phyloP scores from a whole-genome alignment of 2,888 invertebrate species.

The Tetranychus piercei region DNA sequence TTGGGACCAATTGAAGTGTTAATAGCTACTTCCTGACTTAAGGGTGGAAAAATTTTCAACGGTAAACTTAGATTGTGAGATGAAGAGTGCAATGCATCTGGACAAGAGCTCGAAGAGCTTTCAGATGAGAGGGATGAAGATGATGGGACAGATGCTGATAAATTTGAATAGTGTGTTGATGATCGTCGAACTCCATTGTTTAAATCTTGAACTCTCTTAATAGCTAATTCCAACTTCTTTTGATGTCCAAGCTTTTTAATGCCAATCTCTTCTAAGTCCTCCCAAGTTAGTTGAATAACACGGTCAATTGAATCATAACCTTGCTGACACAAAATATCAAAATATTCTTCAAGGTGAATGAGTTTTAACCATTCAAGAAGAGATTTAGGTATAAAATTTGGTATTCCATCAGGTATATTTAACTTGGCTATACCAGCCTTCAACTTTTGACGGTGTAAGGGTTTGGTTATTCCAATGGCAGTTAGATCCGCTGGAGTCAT shows the following conservation, averaged over 20 bases:
- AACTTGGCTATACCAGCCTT: slow-evolving; percentile 89
- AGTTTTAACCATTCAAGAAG: slow-evolving; percentile 84
- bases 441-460: slow-evolving; percentile 81
- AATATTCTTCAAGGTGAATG: slow-evolving; percentile 76
- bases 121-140: not conserved
- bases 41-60: not conserved
- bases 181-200: slow-evolving; percentile 19
- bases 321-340: slow-evolving; percentile 68
- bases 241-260: slow-evolving; percentile 60
- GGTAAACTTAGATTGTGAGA: not conserved
- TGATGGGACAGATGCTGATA: slow-evolving; percentile 4
- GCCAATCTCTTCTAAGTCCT: slow-evolving; percentile 88
- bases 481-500: slow-evolving; percentile 77
- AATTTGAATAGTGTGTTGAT: not conserved
- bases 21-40: slow-evolving; percentile 25
- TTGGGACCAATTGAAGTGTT: slow-evolving; percentile 19
- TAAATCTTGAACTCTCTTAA: slow-evolving; percentile 79
- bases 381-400: slow-evolving; percentile 80
- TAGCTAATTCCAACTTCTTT: slow-evolving; percentile 89
- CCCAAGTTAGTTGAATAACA: slow-evolving; percentile 89
- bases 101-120: not conserved
- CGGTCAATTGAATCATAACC: slow-evolving; percentile 83
- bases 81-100: not conserved
- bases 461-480: slow-evolving; percentile 70
- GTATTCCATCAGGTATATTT: slow-evolving; percentile 79